phyloP scores from a whole-genome alignment of 2,113 vertebrate genomes.

The Charadrius vociferus region DNA sequence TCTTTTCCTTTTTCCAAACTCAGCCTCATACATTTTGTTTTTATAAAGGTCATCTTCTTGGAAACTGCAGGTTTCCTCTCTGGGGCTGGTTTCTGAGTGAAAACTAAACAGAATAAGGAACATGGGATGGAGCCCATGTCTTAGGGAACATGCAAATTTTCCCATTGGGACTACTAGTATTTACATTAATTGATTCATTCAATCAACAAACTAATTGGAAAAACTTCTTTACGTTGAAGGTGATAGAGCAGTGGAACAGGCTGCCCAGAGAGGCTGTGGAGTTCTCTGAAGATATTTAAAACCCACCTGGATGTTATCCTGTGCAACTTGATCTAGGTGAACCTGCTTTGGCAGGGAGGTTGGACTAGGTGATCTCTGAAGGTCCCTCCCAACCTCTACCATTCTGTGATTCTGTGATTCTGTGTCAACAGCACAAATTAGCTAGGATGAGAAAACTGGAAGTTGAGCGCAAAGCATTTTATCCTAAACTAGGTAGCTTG shows the following conservation, averaged over 20 bases:
- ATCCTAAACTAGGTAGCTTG: background rate
- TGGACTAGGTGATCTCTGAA: background rate
- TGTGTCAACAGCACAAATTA: background rate
- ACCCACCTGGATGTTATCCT: background rate
- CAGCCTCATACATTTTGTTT: background rate
- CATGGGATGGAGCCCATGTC: background rate
- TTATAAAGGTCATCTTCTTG: background rate
- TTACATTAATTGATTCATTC: background rate
- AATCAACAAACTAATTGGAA: background rate
- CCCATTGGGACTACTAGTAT: background rate
- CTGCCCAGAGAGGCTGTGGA: background rate
- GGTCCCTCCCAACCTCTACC: background rate
- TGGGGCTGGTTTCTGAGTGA: background rate
- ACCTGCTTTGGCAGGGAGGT: background rate
- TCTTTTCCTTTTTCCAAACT: background rate
- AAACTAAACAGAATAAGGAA: background rate
- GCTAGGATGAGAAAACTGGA: background rate
- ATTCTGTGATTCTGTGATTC: background rate
- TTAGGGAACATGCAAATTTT: background rate
- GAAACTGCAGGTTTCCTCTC: background rate
- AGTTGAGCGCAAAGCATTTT: background rate
- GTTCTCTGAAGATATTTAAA: background rate
- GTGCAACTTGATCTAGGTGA: background rate
- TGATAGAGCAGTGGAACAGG: background rate
- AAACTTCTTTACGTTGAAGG: background rate